Base-by-base conservation (phyloP, 2,113 vertebrate genomes). In the Gallinago media region DNA sequence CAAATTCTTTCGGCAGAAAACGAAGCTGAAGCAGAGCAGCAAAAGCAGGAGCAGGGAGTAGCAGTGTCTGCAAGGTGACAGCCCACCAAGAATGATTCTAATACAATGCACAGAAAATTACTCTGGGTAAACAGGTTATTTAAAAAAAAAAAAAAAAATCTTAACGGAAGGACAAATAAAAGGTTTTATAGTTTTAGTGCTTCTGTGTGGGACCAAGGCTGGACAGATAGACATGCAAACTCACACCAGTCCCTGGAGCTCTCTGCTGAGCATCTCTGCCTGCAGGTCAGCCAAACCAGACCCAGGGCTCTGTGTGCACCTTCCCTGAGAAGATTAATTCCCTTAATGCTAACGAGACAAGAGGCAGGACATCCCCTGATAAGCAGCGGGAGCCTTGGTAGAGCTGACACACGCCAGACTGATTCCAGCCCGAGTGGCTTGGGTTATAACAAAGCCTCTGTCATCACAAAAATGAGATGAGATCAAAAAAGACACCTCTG, bases 321-420 rank as follows among this genome's bases (percentile, higher is more conserved):
- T 4, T 66, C 54, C 66, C 71, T 31, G 58, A 14, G 44, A 72
- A 15, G 52, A 55, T 36, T 52, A 11, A 67, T 83, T 73, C 19
- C 77, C 52, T 1, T 11, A 50, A 62, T 1, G 1, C 19, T 31
- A 9, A 1, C 0, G 9, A 78, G 52, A 83, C 0, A 3, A 55
- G 76, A 94, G 92, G 42, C 34, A 61, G 77, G 65, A 49, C 72
- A 52, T 11, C 59, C 52, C 70, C 32, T 1, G 1, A 23, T 44
- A 12, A 87, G 46, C 19, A 55, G 52, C 4, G 0, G 55, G 66
- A 73, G 25, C 31, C 56, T 18, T 13, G 47, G 58, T 32, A 61
- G 42, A 3, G 0, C 2, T 46, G 72, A n/a, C 32, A 72, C 46
- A 19, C 2, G 3, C 9, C 54, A 31, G 31, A 7, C 34, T 15